A percentile compares a stretch with the other conserved stretches of the same genome.
These are phyloP conservation scores for Myoxocephalus aenaeus DNA, from an alignment of 2,797 vertebrate species.

Conservation along the genomic window DNA sequence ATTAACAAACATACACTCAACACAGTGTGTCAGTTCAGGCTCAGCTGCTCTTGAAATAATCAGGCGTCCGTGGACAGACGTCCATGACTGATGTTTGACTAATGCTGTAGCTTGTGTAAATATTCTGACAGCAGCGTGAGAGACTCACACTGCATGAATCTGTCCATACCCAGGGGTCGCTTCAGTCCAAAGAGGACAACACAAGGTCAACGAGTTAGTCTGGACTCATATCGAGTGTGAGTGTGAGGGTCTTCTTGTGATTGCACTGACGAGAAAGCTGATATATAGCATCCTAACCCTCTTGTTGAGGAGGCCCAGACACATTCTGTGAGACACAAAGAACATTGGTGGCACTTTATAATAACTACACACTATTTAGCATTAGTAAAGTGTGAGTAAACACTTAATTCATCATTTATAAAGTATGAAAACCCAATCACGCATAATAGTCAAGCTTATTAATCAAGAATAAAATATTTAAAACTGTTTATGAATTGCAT, in stretches of 20 bases:
- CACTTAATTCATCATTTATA: no score
- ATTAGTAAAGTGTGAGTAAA: no score
- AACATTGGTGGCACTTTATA: no score
- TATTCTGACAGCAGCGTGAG: neutral
- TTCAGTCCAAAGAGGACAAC: neutral
- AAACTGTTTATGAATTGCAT: no score
- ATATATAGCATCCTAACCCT: neutral
- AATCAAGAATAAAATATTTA: no score
- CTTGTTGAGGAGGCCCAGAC: no score
- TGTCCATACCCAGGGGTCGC: neutral
- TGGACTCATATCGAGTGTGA: neutral
- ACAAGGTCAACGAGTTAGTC: neutral
- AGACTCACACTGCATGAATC: neutral
- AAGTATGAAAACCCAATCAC: no score
- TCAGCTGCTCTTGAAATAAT: conserved; percentile 32
- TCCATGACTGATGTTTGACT: conserved; percentile 7
- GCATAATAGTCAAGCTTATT: no score
- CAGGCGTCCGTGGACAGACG: neutral
- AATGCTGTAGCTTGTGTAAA: conserved; percentile 29
- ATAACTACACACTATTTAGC: no score
- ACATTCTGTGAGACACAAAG: no score
- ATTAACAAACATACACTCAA: neutral
- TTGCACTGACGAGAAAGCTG: neutral
- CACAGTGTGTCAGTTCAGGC: neutral
- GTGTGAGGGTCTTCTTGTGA: neutral